Percentiles rank a stretch among this genome's conserved stretches.
These are phyloP conservation scores for Columba guinea DNA, from an alignment of 2,797 vertebrate genomes.

Conservation along the genomic window DNA sequence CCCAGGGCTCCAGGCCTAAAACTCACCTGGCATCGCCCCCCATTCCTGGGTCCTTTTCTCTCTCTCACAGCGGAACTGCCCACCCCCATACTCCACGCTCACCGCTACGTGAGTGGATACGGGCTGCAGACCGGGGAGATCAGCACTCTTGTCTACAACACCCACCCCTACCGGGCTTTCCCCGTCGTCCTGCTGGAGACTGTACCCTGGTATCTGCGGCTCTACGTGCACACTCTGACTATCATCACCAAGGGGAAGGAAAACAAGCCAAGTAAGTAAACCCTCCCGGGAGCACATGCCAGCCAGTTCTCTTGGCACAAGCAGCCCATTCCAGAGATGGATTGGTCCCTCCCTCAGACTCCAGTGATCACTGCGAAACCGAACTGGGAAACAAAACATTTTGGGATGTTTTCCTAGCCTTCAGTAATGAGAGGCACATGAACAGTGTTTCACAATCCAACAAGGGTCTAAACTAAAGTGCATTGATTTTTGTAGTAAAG, in stretches of 20 bases:
- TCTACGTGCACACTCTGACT: conserved; percentile 93
- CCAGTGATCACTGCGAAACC: not conserved
- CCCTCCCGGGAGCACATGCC: accelerated
- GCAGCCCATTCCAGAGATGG: not conserved
- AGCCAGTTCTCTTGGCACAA: not conserved
- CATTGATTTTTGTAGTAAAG: not conserved
- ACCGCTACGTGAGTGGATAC: conserved; percentile 93
- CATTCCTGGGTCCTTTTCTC: not conserved
- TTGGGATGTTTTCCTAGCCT: not conserved
- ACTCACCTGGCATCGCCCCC: not conserved
- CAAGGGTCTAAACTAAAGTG: not conserved
- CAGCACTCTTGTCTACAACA: conserved; percentile 92
- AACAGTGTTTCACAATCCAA: not conserved
- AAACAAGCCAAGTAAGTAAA: conserved; percentile 92
- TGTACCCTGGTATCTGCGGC: conserved; percentile 95
- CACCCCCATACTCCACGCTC: conserved; percentile 86
- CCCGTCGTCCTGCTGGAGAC: conserved; percentile 91
- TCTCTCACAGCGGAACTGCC: conserved; percentile 75
- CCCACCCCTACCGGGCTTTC: conserved; percentile 92
- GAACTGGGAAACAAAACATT: not conserved
- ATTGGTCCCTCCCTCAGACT: not conserved
- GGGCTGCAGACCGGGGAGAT: conserved; percentile 94
- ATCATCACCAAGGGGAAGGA: conserved; percentile 92
- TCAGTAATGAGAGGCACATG: not conserved
- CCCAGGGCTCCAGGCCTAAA: not conserved